Base-by-base conservation (phyloP, 2,113 vertebrate species). In the Miniopterus natalensis region DNA sequence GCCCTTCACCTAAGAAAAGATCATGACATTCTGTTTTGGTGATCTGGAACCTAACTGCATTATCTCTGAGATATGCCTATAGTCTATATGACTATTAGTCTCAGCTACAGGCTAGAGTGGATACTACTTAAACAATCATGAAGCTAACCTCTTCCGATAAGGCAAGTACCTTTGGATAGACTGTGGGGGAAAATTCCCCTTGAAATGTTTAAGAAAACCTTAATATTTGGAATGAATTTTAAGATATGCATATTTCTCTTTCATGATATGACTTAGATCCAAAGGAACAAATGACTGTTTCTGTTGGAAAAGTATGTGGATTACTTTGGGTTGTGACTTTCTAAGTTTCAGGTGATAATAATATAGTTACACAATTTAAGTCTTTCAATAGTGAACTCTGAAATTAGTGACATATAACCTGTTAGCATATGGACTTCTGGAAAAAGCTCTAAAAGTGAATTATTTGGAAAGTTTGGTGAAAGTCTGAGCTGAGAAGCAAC, bases 381-480 rank as follows among this genome's bases (percentile, higher is more conserved):
- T 29, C 17, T 85, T 90, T 94, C 17, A n/a, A 31, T 4, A 17
- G 45, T 25, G 31, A 97, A 49, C 81, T 85, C 45, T 74, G 53
- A 85, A 80, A 84, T 25, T 18, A 51, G 74, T 73, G 61, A 80
- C 81, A 96, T 47, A 51, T 0, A 31, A 79, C 66, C 42, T 88
- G 63, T 55, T 25, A 77, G 45, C 17, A 18, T 47, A 29, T 3
- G 40, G 78, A 40, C 9, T 96, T 97, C 53, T 90, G 89, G 63
- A 78, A 83, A 96, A 75, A 87, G 45, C 29, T 88, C 40, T 90
- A 89, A 49, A 90, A 86, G 92, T 83, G 27, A 90, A 83, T 23
- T 57, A 61, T 55, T 71, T 89, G 71, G 78, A 90, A 92, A 80
- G 74, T 77, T 49, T 71, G 66, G 49, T 88, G 71, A 88, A 95